phyloP scores from a whole-genome alignment of 30 jellyfish, hydroid and myxozoan species.

The Aurelia sp. region DNA sequence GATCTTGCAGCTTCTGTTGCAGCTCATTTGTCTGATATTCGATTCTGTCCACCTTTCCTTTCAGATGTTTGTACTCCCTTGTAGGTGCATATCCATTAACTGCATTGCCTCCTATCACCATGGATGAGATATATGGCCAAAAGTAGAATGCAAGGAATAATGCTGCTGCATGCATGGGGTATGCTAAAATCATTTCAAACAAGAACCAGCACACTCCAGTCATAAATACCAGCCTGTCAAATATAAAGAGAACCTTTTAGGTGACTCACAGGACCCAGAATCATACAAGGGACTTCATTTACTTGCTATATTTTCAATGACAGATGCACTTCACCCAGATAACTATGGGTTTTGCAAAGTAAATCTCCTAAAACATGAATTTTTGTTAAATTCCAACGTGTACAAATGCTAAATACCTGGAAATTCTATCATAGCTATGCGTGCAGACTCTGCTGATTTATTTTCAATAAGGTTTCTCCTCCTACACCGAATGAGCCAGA shows the following conservation, averaged over 20 bases:
- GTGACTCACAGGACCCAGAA: too few species aligned
- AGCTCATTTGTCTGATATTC: constrained; percentile 63
- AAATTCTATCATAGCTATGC: too few species aligned
- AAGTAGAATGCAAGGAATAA: constrained; percentile 7
- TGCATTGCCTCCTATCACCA: constrained; percentile 11
- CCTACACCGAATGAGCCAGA: too few species aligned
- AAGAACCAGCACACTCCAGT: constrained; percentile 81
- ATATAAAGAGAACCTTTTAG: neutral
- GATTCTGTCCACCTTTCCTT: constrained; percentile 53
- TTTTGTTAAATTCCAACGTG: too few species aligned
- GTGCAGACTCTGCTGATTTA: too few species aligned
- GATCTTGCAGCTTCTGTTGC: constrained; percentile 29
- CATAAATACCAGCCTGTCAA: constrained; percentile 73
- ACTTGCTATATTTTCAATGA: too few species aligned
- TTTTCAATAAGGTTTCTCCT: too few species aligned
- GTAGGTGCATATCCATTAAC: neutral
- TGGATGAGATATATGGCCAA: constrained; percentile 27
- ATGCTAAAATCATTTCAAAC: constrained; percentile 66
- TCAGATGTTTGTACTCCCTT: constrained; percentile 44
- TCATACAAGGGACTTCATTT: too few species aligned
- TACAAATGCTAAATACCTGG: too few species aligned
- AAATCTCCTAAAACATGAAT: too few species aligned
- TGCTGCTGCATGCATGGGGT: constrained; percentile 73
- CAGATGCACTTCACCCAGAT: too few species aligned
- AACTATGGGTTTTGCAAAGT: too few species aligned